Evolutionary conservation across 2,113 vertebrate species (phyloP).

Genomic region (Astatotilapia flaviijosephi): DNA sequence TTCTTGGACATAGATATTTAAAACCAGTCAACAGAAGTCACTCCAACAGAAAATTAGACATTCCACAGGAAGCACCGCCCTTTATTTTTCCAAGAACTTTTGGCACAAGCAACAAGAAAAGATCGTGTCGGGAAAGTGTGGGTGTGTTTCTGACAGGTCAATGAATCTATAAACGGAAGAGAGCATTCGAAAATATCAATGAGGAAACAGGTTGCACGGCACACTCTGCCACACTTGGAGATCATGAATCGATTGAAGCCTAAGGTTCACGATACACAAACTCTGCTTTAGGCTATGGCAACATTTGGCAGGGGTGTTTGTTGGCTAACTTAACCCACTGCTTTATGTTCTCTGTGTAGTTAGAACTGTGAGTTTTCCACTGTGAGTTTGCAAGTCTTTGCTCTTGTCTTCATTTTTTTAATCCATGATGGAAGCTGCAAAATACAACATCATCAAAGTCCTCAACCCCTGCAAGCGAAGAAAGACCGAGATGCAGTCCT

Average conservation of each 20-base stretch:
- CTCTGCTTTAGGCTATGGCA: constrained; percentile 21
- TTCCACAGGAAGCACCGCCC: not conserved
- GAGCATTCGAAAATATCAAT: constrained; percentile 54
- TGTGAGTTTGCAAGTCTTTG: not conserved
- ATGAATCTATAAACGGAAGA: constrained; percentile 40
- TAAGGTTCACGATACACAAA: not conserved
- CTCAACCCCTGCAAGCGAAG: not conserved
- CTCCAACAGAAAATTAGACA: not conserved
- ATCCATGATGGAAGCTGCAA: not conserved
- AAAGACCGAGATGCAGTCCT: not conserved
- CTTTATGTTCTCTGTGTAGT: constrained; percentile 3
- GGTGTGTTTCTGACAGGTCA: constrained; percentile 44
- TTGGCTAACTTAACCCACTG: constrained; percentile 8
- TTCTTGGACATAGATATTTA: not conserved
- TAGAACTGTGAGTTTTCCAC: not conserved
- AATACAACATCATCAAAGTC: not conserved
- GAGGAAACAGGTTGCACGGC: constrained; percentile 24
- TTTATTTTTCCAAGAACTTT: constrained; percentile 21
- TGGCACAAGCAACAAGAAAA: constrained; percentile 52
- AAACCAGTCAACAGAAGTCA: not conserved
- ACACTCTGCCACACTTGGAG: not conserved
- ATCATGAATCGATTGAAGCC: constrained; percentile 34
- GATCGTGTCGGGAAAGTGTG: constrained; percentile 15
- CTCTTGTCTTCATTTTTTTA: not conserved
- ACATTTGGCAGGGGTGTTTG: constrained; percentile 1